A percentile compares a stretch with the other conserved stretches of the same genome.
Evolutionary conservation across 2,113 vertebrate genomes (phyloP).

Genomic region (Lota lota): DNA sequence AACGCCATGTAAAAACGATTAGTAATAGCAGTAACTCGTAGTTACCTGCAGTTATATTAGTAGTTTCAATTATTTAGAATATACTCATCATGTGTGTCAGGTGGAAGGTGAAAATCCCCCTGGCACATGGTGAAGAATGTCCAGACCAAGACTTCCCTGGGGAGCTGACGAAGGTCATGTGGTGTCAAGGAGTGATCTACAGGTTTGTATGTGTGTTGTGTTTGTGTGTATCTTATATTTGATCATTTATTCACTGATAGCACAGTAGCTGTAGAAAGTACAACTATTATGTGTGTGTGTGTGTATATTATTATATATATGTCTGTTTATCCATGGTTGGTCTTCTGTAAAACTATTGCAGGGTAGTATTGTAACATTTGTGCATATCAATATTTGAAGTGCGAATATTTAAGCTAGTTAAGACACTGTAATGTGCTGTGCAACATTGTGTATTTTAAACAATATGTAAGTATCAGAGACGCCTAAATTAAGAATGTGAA

Average conservation of each 20-base stretch:
- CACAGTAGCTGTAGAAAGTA: no score
- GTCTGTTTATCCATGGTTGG: background rate
- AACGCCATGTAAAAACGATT: background rate
- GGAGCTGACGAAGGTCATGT: conserved; percentile 80
- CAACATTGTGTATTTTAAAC: no score
- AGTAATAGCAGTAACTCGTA: background rate
- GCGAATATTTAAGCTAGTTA: background rate
- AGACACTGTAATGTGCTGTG: background rate
- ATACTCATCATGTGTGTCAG: conserved; percentile 57
- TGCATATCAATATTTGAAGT: no score
- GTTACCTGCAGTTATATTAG: background rate
- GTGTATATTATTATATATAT: background rate
- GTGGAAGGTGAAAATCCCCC: conserved; percentile 74
- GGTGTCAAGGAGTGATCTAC: conserved; percentile 80
- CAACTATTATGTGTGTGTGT: no score
- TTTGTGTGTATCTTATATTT: background rate
- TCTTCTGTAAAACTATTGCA: no score
- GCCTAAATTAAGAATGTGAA: background rate
- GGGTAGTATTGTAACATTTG: no score
- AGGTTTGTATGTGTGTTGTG: conserved; percentile 66
- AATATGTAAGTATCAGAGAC: no score
- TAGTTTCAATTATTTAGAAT: background rate
- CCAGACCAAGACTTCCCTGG: conserved; percentile 47
- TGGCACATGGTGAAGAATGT: conserved; percentile 47
- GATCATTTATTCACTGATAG: no score